Evolutionary conservation across 2,888 invertebrate species (phyloP).

Genomic region (Chaitophorus viminalis): DNA sequence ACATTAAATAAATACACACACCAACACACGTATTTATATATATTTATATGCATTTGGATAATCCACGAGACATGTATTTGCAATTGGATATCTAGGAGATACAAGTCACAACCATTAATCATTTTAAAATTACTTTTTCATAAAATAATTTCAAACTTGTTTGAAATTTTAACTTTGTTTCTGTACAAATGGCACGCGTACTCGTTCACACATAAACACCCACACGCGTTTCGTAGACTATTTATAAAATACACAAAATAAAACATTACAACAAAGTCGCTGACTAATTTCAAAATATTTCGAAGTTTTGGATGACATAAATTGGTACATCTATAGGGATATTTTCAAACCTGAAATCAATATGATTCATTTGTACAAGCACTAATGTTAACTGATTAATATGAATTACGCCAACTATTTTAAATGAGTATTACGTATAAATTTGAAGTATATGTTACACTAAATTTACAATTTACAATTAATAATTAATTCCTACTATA

Average conservation of each 20-base stretch:
- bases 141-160: conserved; percentile 22
- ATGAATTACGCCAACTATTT: too few species aligned
- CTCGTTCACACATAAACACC: not conserved
- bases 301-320: too few species aligned
- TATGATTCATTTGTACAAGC: too few species aligned
- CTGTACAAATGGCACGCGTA: not conserved
- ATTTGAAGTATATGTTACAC: too few species aligned
- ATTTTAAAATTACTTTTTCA: conserved; percentile 24
- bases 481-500: too few species aligned
- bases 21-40: not conserved
- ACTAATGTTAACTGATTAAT: too few species aligned
- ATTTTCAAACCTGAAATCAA: too few species aligned
- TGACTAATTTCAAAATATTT: not conserved
- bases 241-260: too few species aligned
- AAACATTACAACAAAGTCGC: not conserved
- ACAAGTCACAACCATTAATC: conserved; percentile 7
- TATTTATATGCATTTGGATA: conserved; percentile 22
- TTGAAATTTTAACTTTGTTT: not conserved
- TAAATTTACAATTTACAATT: too few species aligned
- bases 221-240: too few species aligned
- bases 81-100: conserved; percentile 34
- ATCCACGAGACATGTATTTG: conserved; percentile 12
- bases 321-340: too few species aligned
- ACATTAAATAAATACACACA: conserved; percentile 6
- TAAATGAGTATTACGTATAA: too few species aligned